Evolutionary conservation across 1,140 invertebrate species (phyloP).

Genomic region (Episyrphus balteatus): DNA sequence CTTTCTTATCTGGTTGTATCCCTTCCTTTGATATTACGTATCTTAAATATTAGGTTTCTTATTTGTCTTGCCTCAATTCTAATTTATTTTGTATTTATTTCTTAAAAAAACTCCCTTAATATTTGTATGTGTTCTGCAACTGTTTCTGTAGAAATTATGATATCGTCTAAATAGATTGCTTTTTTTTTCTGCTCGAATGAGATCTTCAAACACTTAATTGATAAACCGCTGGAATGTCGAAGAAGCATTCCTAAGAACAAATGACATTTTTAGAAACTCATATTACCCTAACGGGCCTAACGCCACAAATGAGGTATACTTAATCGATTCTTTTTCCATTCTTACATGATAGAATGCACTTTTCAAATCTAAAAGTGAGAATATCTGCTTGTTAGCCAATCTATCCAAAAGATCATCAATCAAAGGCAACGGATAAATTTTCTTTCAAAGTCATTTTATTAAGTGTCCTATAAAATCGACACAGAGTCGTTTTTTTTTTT

Average conservation of each 20-base stretch:
- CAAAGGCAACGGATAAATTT: conserved; percentile 23
- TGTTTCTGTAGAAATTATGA: conserved; percentile 10
- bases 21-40: conserved; percentile 16
- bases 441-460: conserved; percentile 15
- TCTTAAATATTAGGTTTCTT: conserved; percentile 11
- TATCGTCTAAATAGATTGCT: conserved; percentile 14
- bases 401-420: conserved; percentile 28
- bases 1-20: conserved; percentile 15
- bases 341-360: conserved; percentile 30
- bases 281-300: too few species aligned
- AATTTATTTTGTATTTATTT: not conserved
- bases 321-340: conserved; percentile 11
- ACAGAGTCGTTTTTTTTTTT: conserved; percentile 18
- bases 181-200: conserved; percentile 8
- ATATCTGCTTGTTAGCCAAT: conserved; percentile 12
- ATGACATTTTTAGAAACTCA: too few species aligned
- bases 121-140: conserved; percentile 5
- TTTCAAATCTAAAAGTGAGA: conserved; percentile 18
- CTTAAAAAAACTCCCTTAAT: conserved; percentile 10
- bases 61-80: conserved; percentile 7
- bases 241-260: too few species aligned
- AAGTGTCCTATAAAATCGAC: conserved; percentile 16
- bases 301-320: conserved; percentile 26
- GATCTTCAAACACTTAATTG: conserved; percentile 11
- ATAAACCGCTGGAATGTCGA: too few species aligned